Conservation (phyloP, 2,797 vertebrate genomes). For the Cephalopachus bancanus region DNA sequence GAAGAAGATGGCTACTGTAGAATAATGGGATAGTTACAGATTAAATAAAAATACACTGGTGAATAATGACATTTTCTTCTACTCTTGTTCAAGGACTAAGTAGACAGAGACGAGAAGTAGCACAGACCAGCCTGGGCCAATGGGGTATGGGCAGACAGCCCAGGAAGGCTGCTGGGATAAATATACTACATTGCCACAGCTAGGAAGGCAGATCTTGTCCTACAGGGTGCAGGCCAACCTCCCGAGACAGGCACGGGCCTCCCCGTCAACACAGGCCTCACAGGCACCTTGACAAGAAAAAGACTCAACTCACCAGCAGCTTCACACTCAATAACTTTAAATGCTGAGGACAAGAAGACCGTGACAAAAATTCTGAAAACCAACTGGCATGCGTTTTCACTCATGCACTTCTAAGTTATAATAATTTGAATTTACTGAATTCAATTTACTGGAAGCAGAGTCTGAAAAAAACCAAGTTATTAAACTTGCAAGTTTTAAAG, state of each 20-base stretch:
- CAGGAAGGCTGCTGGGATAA: background rate
- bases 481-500: background rate
- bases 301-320: background rate
- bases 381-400: background rate
- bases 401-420: background rate
- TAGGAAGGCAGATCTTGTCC: background rate
- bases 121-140: background rate
- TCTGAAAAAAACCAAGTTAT: background rate
- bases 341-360: rapidly evolving
- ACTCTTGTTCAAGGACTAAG: background rate
- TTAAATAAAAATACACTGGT: background rate
- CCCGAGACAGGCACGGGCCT: background rate
- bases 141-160: background rate
- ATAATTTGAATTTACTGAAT: background rate
- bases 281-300: background rate
- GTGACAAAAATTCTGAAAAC: background rate
- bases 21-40: background rate
- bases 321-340: background rate
- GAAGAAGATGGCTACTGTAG: background rate
- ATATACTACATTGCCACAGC: rapidly evolving
- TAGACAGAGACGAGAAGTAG: background rate
- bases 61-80: background rate
- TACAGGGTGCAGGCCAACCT: background rate
- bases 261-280: background rate
- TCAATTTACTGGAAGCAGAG: background rate